Percentiles rank a stretch among this genome's conserved stretches.
These are phyloP conservation scores for Chrysaora quinquecirrha DNA, from an alignment of 30 jellyfish, hydroid and myxozoan genomes.

Conservation along the genomic window DNA sequence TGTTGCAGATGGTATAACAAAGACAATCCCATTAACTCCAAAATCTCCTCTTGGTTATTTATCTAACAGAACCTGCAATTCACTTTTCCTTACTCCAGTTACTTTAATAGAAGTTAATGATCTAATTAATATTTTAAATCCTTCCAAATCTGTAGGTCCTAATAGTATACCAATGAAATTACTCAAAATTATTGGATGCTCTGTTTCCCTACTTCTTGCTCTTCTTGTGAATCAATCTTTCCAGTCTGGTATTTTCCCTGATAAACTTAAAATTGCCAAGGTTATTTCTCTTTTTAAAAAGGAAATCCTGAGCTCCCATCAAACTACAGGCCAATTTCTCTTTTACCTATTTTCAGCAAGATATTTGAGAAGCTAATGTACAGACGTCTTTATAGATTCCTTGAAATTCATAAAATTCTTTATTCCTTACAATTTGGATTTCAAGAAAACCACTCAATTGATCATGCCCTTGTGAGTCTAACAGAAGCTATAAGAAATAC, in stretches of 20 bases:
- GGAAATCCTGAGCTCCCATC: constrained; percentile 7
- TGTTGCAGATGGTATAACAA: constrained; percentile 19
- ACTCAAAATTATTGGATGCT: constrained; percentile 25
- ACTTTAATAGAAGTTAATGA: constrained; percentile 42
- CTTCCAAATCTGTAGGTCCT: constrained; percentile 65
- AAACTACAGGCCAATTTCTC: constrained; percentile 4
- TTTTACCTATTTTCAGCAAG: constrained; percentile 4
- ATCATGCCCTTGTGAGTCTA: too few relatives aligned
- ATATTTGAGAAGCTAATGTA: constrained; percentile 1
- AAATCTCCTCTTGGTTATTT: constrained; percentile 32
- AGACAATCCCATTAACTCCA: constrained; percentile 11
- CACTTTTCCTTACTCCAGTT: constrained; percentile 29
- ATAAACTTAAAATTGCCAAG: too few relatives aligned
- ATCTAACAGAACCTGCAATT: constrained; percentile 16
- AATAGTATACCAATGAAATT: constrained; percentile 40
- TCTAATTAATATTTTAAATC: constrained; percentile 43
- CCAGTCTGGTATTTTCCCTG: too few relatives aligned
- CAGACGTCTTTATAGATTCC: constrained; percentile 4
- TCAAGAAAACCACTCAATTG: too few relatives aligned
- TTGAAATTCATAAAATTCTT: neutral
- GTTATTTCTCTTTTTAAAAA: neutral
- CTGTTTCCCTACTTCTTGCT: neutral
- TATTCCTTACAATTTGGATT: too few relatives aligned
- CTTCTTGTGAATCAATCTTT: too few relatives aligned
- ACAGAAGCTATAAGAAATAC: too few relatives aligned